Evolutionary conservation across 1,140 invertebrate genomes (phyloP), one percentile per base, ranked within the genome.

Genomic region (Hormaphis cornu): DNA sequence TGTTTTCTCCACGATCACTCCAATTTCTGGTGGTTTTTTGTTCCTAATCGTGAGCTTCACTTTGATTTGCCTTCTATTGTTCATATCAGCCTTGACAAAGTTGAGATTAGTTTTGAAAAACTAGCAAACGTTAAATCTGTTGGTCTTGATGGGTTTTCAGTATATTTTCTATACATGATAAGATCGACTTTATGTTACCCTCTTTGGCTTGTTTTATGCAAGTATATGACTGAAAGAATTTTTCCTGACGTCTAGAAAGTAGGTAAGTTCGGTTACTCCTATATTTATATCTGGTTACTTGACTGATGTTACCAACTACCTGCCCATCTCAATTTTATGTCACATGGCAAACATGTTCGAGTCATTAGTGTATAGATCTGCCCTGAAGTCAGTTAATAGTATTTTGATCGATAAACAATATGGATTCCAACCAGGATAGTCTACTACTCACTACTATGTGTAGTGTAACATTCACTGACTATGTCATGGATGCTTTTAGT

Each of bases 271-370:
- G 58, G 53, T 77, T 7, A 72, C n/a, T 33, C 74, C 73, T 14
- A 71, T 75, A 53, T 73, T 72, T 48, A 77, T 77, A 71, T 54
- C 22, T 37, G 75, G 74, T 18, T 26, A 66, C 7, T 74, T 72
- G 70, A 20, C 56, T 16, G 66, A 46, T 26, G 20, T 71, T 4
- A 52, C 54, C 16, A 77, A 77, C 61, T 76, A 76, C 42, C 74
- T 75, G 58, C 76, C 75, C 9, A 76, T 77, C 20, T 75, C 71
- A 1, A 26, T 75, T 9, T 61, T 74, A 1, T 69, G 71, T 2
- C 48, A 71, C n/a, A 69, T 76, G 28, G 73, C 74, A 22, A 78
- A 77, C 73, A 40, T 77, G 26, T 69, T 76, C 4, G 75, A 78
- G 72, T 75, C 74, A 58, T 9, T 75, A 42, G 63, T 76, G 22